Percentiles rank a stretch among this genome's conserved stretches.
phyloP scores from a whole-genome alignment of 2,113 vertebrate genomes.

The rabbit (Oryctolagus cuniculus) region DNA sequence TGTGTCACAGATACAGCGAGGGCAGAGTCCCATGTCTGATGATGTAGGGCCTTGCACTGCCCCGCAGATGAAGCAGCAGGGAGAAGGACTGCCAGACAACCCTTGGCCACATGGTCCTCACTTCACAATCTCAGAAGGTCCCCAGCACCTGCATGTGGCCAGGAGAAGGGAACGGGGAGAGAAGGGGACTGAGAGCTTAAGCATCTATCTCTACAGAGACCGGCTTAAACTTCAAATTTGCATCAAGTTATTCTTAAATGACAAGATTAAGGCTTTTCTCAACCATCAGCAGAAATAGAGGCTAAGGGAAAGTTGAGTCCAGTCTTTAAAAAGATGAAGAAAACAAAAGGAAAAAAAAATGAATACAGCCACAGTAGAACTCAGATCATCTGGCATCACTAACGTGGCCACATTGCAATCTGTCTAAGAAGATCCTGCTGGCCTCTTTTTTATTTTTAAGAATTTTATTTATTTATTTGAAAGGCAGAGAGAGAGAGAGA shows the following conservation, averaged over 20 bases:
- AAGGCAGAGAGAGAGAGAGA: too few relatives aligned
- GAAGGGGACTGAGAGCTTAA: background rate
- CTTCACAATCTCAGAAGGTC: background rate
- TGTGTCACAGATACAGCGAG: background rate
- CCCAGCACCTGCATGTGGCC: background rate
- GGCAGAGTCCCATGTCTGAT: background rate
- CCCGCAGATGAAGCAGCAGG: background rate
- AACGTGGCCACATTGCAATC: background rate
- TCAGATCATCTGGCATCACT: background rate
- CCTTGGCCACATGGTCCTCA: background rate
- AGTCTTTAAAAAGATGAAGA: background rate
- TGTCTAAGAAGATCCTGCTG: background rate
- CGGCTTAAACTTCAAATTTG: background rate
- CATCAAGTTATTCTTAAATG: slow-evolving; percentile 9
- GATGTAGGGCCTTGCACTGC: background rate
- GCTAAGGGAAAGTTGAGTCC: background rate
- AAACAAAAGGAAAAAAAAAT: too few relatives aligned
- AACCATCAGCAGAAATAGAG: slow-evolving; percentile 25
- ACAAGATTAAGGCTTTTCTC: background rate
- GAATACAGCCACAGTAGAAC: background rate
- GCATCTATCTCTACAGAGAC: background rate
- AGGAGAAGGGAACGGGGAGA: background rate
- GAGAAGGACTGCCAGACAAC: background rate
- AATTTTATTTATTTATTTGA: too few relatives aligned
- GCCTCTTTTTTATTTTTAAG: too few relatives aligned